Base-by-base conservation (phyloP, 2,888 invertebrate species). In the Nomada goodeniana region DNA sequence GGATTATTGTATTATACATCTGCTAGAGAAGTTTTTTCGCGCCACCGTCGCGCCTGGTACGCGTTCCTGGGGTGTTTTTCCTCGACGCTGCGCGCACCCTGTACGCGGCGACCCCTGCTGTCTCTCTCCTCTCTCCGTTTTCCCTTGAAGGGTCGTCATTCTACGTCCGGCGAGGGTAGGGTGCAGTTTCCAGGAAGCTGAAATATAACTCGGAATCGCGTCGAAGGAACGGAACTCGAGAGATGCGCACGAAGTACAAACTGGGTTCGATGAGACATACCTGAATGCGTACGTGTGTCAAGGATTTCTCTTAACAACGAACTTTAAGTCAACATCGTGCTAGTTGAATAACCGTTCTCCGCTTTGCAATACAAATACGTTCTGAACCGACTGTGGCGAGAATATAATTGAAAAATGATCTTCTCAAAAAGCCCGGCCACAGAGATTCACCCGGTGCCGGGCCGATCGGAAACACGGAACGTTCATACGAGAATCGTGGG, bases 1-100 rank as follows among this genome's bases (percentile, higher is more conserved):
- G 87, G 89, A 89, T 90, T 90, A 90, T 90, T 90, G 89, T 88
- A 90, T 89, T 90, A 77, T 75, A 87, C 78, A 76, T 63, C 65
- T 65, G 60, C 50, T 75, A 81, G 83, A 50, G 26, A 26, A 26
- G 68, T 44, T 55, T 76, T 69, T 70, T 26, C 15, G 15, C 42
- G 5, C 7, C n/a, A 13, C 50, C 18, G 1, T 5, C 53, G 47
- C 29, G 47, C 26, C 57, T 20, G 23, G 52, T 20, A 52, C 53
- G 50, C 18, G 53, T 72, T 67, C 53, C 68, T 42, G 55, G 55
- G 53, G 29, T 50, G 15, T 50, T 65, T 59, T 52, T 7, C 7
- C 13, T 10, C 10, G 2, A 4, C 13, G 7, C 9, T 15, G 50
- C 59, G 26, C 23, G 20, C 29, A 18, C 15, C 23, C 7, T 18